Conservation (phyloP, 2,888 invertebrate genomes). For the Autographa gamma region DNA sequence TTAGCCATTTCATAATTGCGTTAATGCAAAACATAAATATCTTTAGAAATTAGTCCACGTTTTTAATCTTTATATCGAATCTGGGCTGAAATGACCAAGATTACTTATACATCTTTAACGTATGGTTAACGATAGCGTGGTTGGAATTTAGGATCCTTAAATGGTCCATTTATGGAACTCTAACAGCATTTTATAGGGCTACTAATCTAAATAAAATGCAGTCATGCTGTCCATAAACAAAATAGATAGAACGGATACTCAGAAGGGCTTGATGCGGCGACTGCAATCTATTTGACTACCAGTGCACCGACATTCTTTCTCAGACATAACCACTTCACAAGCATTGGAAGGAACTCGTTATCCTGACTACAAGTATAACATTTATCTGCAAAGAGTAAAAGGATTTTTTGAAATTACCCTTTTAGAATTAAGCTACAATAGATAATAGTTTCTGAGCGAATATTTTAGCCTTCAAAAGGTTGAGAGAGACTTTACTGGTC, state of each 20-base stretch:
- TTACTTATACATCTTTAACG: no score
- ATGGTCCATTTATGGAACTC: constrained; percentile 24
- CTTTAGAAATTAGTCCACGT: background rate
- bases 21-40: background rate
- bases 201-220: constrained; percentile 53
- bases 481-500: no score
- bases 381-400: background rate
- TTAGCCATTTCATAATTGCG: background rate
- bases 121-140: no score
- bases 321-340: constrained; percentile 34
- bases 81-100: background rate
- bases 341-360: background rate
- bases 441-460: no score
- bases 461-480: no score
- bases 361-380: background rate
- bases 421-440: no score
- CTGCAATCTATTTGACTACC: constrained; percentile 25
- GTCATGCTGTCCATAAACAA: constrained; percentile 19
- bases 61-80: background rate
- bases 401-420: background rate
- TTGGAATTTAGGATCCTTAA: constrained; percentile 1
- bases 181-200: constrained; percentile 37
- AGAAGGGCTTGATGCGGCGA: constrained; percentile 34
- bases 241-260: constrained; percentile 29
- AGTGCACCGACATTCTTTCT: constrained; percentile 26